Conservation (phyloP, 1,140 invertebrate genomes). For the Cotesia chilonis region DNA sequence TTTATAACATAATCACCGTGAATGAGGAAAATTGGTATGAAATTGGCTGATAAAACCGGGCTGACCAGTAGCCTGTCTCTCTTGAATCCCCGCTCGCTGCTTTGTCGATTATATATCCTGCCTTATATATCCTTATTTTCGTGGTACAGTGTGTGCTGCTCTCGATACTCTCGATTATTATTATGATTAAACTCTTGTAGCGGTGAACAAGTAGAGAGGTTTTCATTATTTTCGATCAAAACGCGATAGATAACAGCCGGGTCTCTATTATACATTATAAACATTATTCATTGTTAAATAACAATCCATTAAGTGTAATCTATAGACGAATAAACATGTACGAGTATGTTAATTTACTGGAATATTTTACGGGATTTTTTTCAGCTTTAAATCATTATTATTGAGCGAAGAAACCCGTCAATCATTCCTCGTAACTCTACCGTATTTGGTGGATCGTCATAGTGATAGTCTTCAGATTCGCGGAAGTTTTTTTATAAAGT, state of each 20-base stretch:
- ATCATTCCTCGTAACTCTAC: background rate
- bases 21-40: constrained; percentile 66
- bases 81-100: constrained; percentile 16
- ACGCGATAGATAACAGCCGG: constrained; percentile 55
- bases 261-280: constrained; percentile 62
- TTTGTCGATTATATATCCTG: background rate
- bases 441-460: background rate
- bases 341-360: background rate
- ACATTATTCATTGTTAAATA: constrained; percentile 54
- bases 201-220: constrained; percentile 16
- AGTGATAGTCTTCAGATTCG: background rate
- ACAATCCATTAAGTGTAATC: background rate
- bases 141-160: background rate
- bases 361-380: background rate
- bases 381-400: background rate
- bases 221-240: constrained; percentile 63
- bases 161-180: constrained; percentile 13
- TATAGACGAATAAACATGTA: background rate
- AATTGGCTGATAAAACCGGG: constrained; percentile 59
- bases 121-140: constrained; percentile 1
- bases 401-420: background rate
- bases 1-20: constrained; percentile 59
- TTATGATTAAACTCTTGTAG: too few species aligned
- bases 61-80: constrained; percentile 39
- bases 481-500: background rate